Conservation (phyloP, 2,797 vertebrate species). For the Choloepus didactylus region DNA sequence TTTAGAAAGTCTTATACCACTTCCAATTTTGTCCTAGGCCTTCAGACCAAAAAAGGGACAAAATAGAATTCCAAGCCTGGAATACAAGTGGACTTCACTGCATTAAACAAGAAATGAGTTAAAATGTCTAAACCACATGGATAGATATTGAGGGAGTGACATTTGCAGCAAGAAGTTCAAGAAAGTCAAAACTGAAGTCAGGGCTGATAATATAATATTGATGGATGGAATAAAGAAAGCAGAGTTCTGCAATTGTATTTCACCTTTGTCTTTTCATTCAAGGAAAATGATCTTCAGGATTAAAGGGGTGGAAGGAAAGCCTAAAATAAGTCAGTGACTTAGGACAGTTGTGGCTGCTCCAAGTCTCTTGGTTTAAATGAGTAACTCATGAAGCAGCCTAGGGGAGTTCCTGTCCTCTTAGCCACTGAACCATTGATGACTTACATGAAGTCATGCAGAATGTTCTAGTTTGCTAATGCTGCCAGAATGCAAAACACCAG, state of each 20-base stretch:
- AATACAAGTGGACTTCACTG: no score
- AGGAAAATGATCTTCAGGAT: not conserved
- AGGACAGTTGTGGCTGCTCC: not conserved
- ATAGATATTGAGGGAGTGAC: not conserved
- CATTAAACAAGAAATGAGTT: not conserved
- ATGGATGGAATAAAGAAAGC: not conserved
- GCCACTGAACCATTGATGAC: not conserved
- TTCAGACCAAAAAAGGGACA: not conserved
- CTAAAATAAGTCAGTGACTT: not conserved
- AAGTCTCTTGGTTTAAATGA: no score
- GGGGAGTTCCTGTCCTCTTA: not conserved
- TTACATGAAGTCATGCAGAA: not conserved
- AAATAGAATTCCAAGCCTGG: not conserved
- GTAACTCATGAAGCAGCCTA: no score
- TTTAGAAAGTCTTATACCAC: not conserved
- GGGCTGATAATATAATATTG: not conserved
- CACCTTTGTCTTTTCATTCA: not conserved
- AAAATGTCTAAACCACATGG: not conserved
- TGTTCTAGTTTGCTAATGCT: no score
- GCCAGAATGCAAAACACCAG: no score
- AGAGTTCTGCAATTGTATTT: not conserved
- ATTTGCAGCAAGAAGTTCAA: not conserved
- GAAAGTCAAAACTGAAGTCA: not conserved
- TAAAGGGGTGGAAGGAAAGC: not conserved
- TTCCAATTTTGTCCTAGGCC: not conserved